These are phyloP conservation scores for Drosophila cyrtoloma DNA, from an alignment of 2,888 invertebrate species.

Conservation along the genomic window DNA sequence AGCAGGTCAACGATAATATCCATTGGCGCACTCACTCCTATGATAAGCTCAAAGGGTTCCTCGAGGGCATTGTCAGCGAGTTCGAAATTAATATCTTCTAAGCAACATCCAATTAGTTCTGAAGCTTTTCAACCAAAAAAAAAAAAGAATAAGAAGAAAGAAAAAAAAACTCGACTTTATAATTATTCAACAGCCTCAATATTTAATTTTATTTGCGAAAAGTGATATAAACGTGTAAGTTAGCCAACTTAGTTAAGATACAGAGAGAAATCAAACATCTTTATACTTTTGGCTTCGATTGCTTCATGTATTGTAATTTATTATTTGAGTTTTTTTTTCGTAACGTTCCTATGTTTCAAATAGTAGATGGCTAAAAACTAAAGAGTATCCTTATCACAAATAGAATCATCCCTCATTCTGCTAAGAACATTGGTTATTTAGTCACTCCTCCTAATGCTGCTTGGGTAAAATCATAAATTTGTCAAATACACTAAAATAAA, in stretches of 20 bases:
- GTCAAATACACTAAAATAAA: constrained; percentile 8
- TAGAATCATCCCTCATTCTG: constrained; percentile 36
- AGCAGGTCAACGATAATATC: constrained; percentile 85
- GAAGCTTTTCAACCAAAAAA: constrained; percentile 61
- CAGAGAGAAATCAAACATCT: constrained; percentile 8
- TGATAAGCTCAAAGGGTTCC: constrained; percentile 82
- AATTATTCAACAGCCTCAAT: constrained; percentile 73
- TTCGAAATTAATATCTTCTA: constrained; percentile 84
- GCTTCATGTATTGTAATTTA: constrained; percentile 54
- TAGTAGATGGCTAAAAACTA: constrained; percentile 21
- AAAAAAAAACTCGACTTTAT: constrained; percentile 49
- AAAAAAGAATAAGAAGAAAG: constrained; percentile 31
- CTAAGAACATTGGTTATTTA: constrained; percentile 19
- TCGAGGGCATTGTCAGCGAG: constrained; percentile 84
- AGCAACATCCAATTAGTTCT: constrained; percentile 32
- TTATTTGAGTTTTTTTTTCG: constrained; percentile 52
- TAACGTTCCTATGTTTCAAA: constrained; percentile 72
- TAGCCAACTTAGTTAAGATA: constrained; percentile 72
- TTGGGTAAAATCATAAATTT: constrained; percentile 64
- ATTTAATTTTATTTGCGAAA: constrained; percentile 80
- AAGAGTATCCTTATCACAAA: constrained; percentile 34
- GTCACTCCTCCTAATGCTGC: constrained; percentile 50
- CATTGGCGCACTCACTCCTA: constrained; percentile 85
- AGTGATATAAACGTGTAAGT: constrained; percentile 84
- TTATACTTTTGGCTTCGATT: constrained; percentile 61